Evolutionary conservation across 2,113 vertebrate genomes (phyloP), one percentile per base, ranked within the genome.

Genomic region (Podiceps cristatus): DNA sequence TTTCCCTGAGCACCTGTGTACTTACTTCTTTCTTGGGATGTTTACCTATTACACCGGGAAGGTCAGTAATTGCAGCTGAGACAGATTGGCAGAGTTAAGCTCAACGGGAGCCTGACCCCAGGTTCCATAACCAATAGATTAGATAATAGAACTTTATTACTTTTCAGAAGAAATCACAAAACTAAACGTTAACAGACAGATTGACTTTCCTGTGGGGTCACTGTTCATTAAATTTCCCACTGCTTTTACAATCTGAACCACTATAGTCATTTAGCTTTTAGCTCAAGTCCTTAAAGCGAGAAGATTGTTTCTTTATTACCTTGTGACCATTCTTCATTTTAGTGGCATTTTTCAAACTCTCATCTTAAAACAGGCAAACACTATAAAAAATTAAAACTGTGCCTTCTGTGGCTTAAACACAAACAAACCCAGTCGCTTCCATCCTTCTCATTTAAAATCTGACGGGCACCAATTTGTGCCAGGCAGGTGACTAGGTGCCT

Each of bases 181-280:
- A 94, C 60, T 77, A 87, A 95, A 89, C 80, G 88, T 94, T 92
- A 95, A 63, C 84, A 91, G 92, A 79, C 73, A 95, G 94, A 95
- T 93, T 95, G 86, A 86, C 95, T 96, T 96, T 96, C 71, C 71
- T 66, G 17, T 95, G 88, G 88, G 95, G 90, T 97, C 94, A 96
- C 74, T 89, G 93, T 92, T 96, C 88, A 96, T 94, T 96, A 96
- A 86, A 91, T 96, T 96, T 95, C 91, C 95, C 77, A 88, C 91
- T 94, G 92, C 58, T 95, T 94, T 96, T 96, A 95, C 84, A 95
- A 29, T 80, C 73, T 73, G 71, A 96, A 64, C 78, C 67, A 94
- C 90, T 86, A 88, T 75, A 89, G 76, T 79, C 80, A 83, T 91
- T 94, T 96, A 94, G 66, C 59, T 94, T 92, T 95, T 68, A 96